These are phyloP conservation scores for Trematomus loennbergii DNA, from an alignment of 2,113 vertebrate species.

Conservation along the genomic window DNA sequence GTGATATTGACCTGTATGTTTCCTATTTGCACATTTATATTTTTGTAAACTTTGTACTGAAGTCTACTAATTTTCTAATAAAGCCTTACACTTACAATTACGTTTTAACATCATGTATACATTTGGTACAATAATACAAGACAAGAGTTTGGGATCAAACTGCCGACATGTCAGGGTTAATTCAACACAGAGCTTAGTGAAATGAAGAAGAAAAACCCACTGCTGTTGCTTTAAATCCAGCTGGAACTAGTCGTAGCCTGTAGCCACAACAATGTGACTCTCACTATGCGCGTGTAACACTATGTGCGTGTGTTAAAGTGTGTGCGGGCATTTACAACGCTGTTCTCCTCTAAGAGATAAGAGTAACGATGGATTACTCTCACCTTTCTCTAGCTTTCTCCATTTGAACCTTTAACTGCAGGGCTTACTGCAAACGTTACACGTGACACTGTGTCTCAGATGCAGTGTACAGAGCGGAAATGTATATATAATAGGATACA, in stretches of 20 bases:
- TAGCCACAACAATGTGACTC: slow-evolving; percentile 81
- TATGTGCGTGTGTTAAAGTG: slow-evolving; percentile 23
- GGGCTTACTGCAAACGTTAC: slow-evolving; percentile 49
- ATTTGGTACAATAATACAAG: neutral
- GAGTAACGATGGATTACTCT: slow-evolving; percentile 63
- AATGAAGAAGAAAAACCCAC: slow-evolving; percentile 34
- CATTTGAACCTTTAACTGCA: slow-evolving; percentile 56
- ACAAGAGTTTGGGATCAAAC: slow-evolving; percentile 16
- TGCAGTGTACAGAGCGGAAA: neutral
- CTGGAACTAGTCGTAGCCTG: slow-evolving; percentile 80
- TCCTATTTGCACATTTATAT: too few relatives aligned
- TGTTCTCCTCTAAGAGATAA: slow-evolving; percentile 67
- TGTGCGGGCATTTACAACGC: slow-evolving; percentile 50
- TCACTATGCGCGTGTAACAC: slow-evolving; percentile 28
- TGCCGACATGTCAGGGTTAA: slow-evolving; percentile 25
- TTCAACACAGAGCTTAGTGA: slow-evolving; percentile 43
- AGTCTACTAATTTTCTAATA: too few relatives aligned
- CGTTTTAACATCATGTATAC: neutral
- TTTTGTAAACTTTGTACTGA: too few relatives aligned
- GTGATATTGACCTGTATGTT: too few relatives aligned
- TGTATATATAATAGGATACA: neutral
- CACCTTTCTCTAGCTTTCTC: slow-evolving; percentile 45
- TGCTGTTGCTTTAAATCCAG: slow-evolving; percentile 80
- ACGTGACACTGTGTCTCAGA: neutral
- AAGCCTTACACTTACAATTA: too few relatives aligned